phyloP scores from a whole-genome alignment of 2,797 vertebrate species.

The Xenopus petersii region DNA sequence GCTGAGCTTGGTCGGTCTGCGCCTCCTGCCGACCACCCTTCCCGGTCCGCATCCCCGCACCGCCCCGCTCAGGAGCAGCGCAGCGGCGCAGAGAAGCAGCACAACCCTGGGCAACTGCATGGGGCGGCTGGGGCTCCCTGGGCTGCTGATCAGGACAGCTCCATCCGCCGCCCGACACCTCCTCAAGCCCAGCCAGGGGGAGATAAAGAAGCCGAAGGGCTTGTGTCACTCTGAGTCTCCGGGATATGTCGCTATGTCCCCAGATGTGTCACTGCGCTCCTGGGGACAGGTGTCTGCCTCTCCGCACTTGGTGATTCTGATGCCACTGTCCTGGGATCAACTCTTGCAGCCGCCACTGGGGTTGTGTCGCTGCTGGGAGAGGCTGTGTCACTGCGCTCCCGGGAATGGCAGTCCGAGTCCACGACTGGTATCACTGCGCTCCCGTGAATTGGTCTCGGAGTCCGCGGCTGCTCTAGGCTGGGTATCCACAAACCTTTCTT shows the following conservation, averaged over 20 bases:
- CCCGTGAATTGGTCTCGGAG: background rate
- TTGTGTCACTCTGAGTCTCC: too few relatives aligned
- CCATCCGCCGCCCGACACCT: slow-evolving; percentile 46
- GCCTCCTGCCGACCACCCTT: slow-evolving; percentile 91
- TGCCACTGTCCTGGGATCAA: too few relatives aligned
- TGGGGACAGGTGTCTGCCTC: too few relatives aligned
- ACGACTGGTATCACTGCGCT: background rate
- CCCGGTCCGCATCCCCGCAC: slow-evolving; percentile 91
- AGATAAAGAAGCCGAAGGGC: too few relatives aligned
- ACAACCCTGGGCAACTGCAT: slow-evolving; percentile 63
- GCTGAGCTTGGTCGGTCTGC: slow-evolving; percentile 83
- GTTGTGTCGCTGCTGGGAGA: too few relatives aligned
- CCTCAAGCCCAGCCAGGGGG: slow-evolving; percentile 52
- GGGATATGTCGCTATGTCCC: too few relatives aligned
- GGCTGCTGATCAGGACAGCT: slow-evolving; percentile 49
- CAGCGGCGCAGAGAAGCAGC: slow-evolving; percentile 76
- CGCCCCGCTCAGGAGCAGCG: slow-evolving; percentile 76
- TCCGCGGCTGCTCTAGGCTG: too few relatives aligned
- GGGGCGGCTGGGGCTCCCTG: slow-evolving; percentile 50
- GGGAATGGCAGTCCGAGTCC: too few relatives aligned
- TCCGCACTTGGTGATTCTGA: too few relatives aligned
- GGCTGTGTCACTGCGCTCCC: background rate
- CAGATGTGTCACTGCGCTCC: too few relatives aligned
- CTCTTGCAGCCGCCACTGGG: too few relatives aligned
- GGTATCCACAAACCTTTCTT: too few relatives aligned